A percentile compares a stretch with the other conserved stretches of the same genome.
Conservation (phyloP, 2,888 invertebrate genomes). For the Cecidostiba fungosa region DNA sequence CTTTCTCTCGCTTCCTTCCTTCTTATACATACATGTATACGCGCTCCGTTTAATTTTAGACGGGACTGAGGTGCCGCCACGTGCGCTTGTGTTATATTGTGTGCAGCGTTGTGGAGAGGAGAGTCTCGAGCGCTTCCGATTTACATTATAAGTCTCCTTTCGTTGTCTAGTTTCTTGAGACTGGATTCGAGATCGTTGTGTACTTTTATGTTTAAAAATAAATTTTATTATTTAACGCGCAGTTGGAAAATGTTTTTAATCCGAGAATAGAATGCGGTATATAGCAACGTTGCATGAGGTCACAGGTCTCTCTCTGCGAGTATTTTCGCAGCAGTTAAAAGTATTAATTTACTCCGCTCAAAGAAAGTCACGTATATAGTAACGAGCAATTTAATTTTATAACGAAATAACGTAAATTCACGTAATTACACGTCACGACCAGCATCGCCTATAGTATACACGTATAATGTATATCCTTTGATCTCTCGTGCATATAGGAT, state of each 20-base stretch:
- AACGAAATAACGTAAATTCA: background rate
- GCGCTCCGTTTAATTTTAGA: slow-evolving; percentile 18
- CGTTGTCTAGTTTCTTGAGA: background rate
- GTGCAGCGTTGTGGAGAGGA: background rate
- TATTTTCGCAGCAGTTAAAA: no score
- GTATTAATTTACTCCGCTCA: background rate
- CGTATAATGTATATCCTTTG: background rate
- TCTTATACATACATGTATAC: background rate
- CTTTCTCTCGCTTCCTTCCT: background rate
- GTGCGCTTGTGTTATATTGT: background rate
- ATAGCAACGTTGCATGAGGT: no score
- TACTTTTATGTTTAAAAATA: no score
- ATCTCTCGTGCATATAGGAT: background rate
- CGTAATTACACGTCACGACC: background rate
- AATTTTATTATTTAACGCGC: no score
- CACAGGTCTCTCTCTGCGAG: no score
- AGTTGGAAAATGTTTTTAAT: no score
- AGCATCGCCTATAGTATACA: background rate
- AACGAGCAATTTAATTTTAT: background rate
- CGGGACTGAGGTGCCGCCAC: background rate
- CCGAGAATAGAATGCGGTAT: no score
- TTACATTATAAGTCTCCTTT: background rate
- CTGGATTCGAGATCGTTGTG: no score
- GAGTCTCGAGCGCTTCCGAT: background rate
- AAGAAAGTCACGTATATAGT: background rate